Evolutionary conservation across 1,140 invertebrate species (phyloP).

Genomic region (Meteorus sp.): DNA sequence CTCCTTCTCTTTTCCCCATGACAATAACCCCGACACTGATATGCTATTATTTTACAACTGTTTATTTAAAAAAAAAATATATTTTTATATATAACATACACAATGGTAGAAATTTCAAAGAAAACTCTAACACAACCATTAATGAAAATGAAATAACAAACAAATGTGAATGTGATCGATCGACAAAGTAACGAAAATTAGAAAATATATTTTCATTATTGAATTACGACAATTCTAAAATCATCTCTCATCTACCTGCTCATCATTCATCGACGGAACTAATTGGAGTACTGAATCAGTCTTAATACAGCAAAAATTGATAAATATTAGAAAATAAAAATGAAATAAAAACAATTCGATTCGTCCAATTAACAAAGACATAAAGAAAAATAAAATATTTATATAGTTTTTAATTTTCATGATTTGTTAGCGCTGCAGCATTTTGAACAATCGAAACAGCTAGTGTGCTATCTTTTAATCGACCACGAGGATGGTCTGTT

Average conservation of each 20-base stretch:
- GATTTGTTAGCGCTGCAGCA: conserved; percentile 60
- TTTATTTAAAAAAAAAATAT: background rate
- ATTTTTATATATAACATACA: too few relatives aligned
- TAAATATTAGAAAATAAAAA: too few relatives aligned
- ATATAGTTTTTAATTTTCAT: conserved; percentile 24
- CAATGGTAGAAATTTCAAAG: too few relatives aligned
- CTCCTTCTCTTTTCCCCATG: background rate
- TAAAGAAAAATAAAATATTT: conserved; percentile 5
- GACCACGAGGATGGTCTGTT: conserved; percentile 56
- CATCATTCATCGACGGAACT: too few relatives aligned
- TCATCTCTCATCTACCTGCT: too few relatives aligned
- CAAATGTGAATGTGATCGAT: too few relatives aligned
- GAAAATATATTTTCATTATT: too few relatives aligned
- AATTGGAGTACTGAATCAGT: background rate
- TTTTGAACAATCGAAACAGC: conserved; percentile 66
- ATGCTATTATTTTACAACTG: conserved; percentile 1
- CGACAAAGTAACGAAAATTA: too few relatives aligned
- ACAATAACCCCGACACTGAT: background rate
- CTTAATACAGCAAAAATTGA: background rate
- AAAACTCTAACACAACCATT: too few relatives aligned
- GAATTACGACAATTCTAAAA: too few relatives aligned
- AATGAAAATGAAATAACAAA: too few relatives aligned
- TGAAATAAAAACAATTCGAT: too few relatives aligned
- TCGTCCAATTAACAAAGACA: background rate
- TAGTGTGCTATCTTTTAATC: conserved; percentile 68